Evolutionary conservation across 35 echinoderm and acorn worm species (phyloP), one percentile per base, ranked within the genome.

Genomic region (Apostichopus californicus): DNA sequence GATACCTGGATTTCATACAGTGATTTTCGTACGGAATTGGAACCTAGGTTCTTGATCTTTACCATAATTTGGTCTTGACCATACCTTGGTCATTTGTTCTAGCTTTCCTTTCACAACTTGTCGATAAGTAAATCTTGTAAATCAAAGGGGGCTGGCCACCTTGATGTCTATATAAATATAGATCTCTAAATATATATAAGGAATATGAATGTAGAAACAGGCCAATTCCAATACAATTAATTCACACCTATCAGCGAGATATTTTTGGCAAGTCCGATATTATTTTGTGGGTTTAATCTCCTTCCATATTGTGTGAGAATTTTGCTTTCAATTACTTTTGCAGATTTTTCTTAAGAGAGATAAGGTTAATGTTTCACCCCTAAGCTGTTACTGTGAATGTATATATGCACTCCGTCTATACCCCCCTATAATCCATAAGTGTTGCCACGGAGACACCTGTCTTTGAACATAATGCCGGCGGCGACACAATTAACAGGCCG

Each of bases 401-500:
- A n/a, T 83, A 25, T 80, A 25, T 54, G 24, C 24, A 46, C 53
- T 80, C 78, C 34, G 78, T 46, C 25, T 46, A 46, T 79, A 55
- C 52, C 55, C 81, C 81, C 57, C 18, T 55, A 59, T 59, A 55
- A 59, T 85, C 81, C 81, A 17, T 55, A 85, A 85, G 55, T 59
- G 55, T 58, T 75, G 71, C 71, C 71, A 75, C 18, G 14, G 0
- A 85, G 81, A 85, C 81, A 85, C 81, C 81, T 85, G 54, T 58
- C 81, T 59, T 85, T 25, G 81, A 18, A 59, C 81, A 21, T 85
- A 85, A 85, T 85, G 81, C 81, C 56, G 58, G 18, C 57, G 81
- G 81, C 54, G 81, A 85, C 81, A 58, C 34, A 85, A 85, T 85
- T 85, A 85, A 59, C n/a, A 18, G 25, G 57, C 55, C 20, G 81